Evolutionary conservation across 2,888 invertebrate species (phyloP).

Genomic region (Melieria picta): DNA sequence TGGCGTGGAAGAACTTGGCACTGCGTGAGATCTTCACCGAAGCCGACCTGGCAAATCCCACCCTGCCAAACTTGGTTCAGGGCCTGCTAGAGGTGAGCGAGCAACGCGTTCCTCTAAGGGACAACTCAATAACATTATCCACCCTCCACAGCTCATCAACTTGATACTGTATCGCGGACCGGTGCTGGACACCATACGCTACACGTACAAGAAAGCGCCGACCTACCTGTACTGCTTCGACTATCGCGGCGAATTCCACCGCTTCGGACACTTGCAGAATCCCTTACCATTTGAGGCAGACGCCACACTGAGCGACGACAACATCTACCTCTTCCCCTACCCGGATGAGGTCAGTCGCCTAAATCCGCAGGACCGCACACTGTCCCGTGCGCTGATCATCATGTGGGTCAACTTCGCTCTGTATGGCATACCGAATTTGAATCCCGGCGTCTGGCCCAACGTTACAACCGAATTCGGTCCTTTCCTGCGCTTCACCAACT

Average conservation of each 20-base stretch:
- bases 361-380: slow-evolving; percentile 58
- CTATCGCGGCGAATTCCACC: slow-evolving; percentile 65
- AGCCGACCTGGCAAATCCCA: slow-evolving; percentile 48
- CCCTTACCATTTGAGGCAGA: slow-evolving; percentile 66
- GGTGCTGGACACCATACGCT: slow-evolving; percentile 56
- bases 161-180: slow-evolving; percentile 61
- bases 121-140: neutral
- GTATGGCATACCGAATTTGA: slow-evolving; percentile 53
- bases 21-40: slow-evolving; percentile 54
- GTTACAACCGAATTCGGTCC: slow-evolving; percentile 60
- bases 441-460: slow-evolving; percentile 54
- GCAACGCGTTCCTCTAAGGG: neutral
- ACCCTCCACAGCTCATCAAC: slow-evolving; percentile 52
- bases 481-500: slow-evolving; percentile 59
- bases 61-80: slow-evolving; percentile 46
- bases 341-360: slow-evolving; percentile 59
- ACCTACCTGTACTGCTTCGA: slow-evolving; percentile 68
- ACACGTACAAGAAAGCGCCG: slow-evolving; percentile 52
- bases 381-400: slow-evolving; percentile 65
- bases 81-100: slow-evolving; percentile 54
- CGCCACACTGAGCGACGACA: slow-evolving; percentile 71
- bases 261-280: slow-evolving; percentile 59
- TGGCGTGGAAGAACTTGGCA: slow-evolving; percentile 57
- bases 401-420: slow-evolving; percentile 64
- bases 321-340: slow-evolving; percentile 69